Conservation (phyloP, 53 echinoderm and acorn worm species). For the Pentamera pediparva region DNA sequence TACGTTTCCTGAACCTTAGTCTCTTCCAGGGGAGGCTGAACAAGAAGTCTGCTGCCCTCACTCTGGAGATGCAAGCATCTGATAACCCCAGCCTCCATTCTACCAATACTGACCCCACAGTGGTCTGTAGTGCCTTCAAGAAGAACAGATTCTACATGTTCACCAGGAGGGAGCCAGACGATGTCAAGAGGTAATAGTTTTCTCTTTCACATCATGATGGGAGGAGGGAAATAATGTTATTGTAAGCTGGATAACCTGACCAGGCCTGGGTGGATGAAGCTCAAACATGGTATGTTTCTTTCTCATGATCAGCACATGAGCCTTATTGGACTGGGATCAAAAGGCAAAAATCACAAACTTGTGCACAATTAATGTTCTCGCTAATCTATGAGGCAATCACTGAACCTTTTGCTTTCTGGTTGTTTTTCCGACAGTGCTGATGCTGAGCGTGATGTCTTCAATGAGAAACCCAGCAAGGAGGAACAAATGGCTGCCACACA, state of each 20-base stretch:
- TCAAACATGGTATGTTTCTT: too few relatives aligned
- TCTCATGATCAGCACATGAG: too few relatives aligned
- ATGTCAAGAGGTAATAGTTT: conserved; percentile 66
- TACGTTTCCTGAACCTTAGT: conserved; percentile 78
- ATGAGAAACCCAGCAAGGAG: conserved; percentile 98
- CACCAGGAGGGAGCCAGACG: conserved; percentile 70
- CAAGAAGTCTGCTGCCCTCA: conserved; percentile 56
- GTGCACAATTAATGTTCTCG: neutral
- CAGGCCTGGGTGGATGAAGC: too few relatives aligned
- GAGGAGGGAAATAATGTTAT: neutral
- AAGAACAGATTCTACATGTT: conserved; percentile 94
- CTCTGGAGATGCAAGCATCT: conserved; percentile 91
- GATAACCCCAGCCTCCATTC: conserved; percentile 76
- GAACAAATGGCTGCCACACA: conserved; percentile 96
- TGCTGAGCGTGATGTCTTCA: conserved; percentile 93
- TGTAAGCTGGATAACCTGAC: too few relatives aligned
- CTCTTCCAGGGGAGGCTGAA: conserved; percentile 61
- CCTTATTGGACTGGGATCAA: too few relatives aligned
- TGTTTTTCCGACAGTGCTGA: conserved; percentile 57
- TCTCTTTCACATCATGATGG: neutral
- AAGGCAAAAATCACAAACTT: too few relatives aligned
- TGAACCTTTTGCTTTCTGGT: neutral
- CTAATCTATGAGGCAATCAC: too few relatives aligned
- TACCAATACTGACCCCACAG: conserved; percentile 62
- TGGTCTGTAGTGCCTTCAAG: conserved; percentile 96